Percentiles rank a stretch among this genome's conserved stretches.
Conservation (phyloP, 2,797 vertebrate species). For the Argyrosomus regius region DNA sequence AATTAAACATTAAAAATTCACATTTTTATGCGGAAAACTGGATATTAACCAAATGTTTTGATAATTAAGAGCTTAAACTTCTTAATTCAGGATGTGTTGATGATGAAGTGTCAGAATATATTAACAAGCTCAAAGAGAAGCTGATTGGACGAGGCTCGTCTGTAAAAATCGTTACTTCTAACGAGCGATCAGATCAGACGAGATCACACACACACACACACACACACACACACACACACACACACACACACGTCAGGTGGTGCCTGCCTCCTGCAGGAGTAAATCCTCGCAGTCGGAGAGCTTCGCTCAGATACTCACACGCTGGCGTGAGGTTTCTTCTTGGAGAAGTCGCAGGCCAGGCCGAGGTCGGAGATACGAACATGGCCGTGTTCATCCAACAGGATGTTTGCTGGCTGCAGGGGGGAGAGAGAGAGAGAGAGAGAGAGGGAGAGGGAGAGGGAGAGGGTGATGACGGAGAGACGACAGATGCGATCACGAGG, state of each 20-base stretch:
- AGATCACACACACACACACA: too few species aligned
- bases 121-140: too few species aligned
- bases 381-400: slow-evolving; percentile 95
- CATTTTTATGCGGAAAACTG: background rate
- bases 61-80: background rate
- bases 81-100: background rate
- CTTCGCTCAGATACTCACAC: slow-evolving; percentile 88
- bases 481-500: slow-evolving; percentile 40
- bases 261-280: too few species aligned
- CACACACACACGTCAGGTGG: too few species aligned
- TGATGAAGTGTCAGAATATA: too few species aligned
- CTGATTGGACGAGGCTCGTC: too few species aligned
- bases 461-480: slow-evolving; percentile 20
- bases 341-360: slow-evolving; percentile 97
- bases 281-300: too few species aligned
- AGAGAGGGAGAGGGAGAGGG: slow-evolving; percentile 13
- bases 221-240: too few species aligned
- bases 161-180: too few species aligned
- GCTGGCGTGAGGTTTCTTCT: slow-evolving; percentile 98
- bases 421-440: slow-evolving; percentile 21
- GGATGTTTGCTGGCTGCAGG: slow-evolving; percentile 94
- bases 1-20: background rate
- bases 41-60: background rate
- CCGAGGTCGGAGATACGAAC: slow-evolving; percentile 98
- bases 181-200: too few species aligned